Evolutionary conservation across 2,797 vertebrate species (phyloP), one percentile per base, ranked within the genome.

Genomic region (Mareca strepera): DNA sequence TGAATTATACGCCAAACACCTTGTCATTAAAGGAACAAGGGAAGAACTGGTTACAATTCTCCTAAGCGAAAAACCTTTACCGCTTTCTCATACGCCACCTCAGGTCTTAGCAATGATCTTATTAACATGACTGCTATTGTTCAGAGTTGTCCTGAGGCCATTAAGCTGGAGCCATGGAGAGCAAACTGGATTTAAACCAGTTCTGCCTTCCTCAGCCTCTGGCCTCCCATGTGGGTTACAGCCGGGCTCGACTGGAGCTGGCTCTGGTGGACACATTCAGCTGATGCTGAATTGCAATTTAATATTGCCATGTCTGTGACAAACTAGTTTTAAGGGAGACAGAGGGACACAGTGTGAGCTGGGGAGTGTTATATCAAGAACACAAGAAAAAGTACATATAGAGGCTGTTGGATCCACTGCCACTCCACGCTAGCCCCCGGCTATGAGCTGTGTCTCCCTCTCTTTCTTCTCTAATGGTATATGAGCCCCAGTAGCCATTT

Each of bases 161-260:
- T 7, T 92, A 79, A 81, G 81, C 77, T 73, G 69, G 12, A 90
- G 74, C 69, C 78, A 92, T 37, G 48, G 53, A 1, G 37, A 88
- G 35, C 33, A 80, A 92, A 85, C 68, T 82, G 77, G n/a, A 79
- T 66, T 88, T 64, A 72, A 80, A 94, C 33, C 58, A 82, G 72
- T 82, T 82, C 69, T 96, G 68, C 44, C 85, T 91, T 80, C 64
- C 48, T 70, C 48, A 72, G 60, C 29, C 63, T 70, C 68, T 88
- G 75, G 43, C 44, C 46, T 80, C 35, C 60, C 50, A 33, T 55
- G 50, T 87, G 90, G 81, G 55, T 82, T 46, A 25, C 44, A 87
- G 88, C 90, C 77, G 86, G 50, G 44, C 50, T 62, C 74, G 82
- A 74, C 77, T 60, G 70, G 64, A 72, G 37, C 80, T 92, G 82